Base-by-base conservation (phyloP, 1,140 invertebrate genomes). In the Drosophila auraria region DNA sequence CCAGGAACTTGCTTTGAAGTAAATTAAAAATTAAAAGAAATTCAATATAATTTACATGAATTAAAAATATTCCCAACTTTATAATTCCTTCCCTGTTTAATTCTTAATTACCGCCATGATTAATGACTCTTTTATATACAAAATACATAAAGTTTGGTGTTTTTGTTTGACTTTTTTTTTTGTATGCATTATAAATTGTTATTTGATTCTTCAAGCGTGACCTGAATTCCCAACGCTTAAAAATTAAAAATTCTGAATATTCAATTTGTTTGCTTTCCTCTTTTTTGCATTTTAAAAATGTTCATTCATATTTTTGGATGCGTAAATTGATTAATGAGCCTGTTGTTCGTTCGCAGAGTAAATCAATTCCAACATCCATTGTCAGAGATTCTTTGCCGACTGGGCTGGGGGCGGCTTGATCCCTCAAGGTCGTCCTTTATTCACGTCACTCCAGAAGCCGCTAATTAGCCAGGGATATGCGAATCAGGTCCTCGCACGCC, bases 401-500 rank as follows among this genome's bases (percentile, higher is more conserved):
- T 6, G 20, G 1, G 25, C 30, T n/a, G n/a, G 50, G 27, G 20
- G 44, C 15, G 8, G 30, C 5, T 40, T 76, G n/a, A 38, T 25
- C 25, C 25, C 23, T 50, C 60, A 77, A 77, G 74, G 74, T 47
- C 61, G 62, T 40, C 53, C 36, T 77, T 76, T 77, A 42, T 77
- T 42, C n/a, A 17, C 23, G 59, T 33, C 64, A n/a, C 25, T 42
- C 33, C 30, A 27, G 74, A 44, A 53, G 17, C 54, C 57, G 64
- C n/a, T 78, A 78, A 62, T 78, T 78, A 78, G 75, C 51, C 51
- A 45, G 20, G 65, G 58, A 70, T 78, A 78, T 77, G 74, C 74
- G 74, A 59, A 77, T 66, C 73, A 77, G 62, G 74, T 77, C 47
- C 40, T 30, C 61, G 53, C 72, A 77, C 56, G 63, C 72, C 30